Evolutionary conservation across 2,797 vertebrate genomes (phyloP).

Genomic region (Xiphorhynchus erythropygius): DNA sequence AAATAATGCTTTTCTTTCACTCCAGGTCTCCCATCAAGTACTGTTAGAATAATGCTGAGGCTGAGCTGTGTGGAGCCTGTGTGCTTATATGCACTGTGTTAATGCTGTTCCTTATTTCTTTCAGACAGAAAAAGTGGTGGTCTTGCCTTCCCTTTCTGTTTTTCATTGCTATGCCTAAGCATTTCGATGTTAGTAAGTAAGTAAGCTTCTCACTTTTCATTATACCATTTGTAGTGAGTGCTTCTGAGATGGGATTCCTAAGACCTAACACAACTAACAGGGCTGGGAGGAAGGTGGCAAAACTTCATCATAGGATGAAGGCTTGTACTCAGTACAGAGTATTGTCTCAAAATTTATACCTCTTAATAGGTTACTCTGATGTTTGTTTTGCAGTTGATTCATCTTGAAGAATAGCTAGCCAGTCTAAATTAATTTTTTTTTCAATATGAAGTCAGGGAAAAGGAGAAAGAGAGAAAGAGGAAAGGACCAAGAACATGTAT

Average conservation of each 20-base stretch:
- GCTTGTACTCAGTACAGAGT: not conserved
- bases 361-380: not conserved
- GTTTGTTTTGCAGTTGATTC: not conserved
- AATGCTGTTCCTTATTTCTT: not conserved
- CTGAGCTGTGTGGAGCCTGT: not conserved
- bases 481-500: accelerated
- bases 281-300: not conserved
- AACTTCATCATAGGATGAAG: not conserved
- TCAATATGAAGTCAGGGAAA: not conserved
- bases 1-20: not conserved
- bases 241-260: not conserved
- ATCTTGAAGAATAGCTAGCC: not conserved
- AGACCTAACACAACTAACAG: not conserved
- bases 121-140: not conserved
- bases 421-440: not conserved
- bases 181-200: not conserved
- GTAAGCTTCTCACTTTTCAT: not conserved
- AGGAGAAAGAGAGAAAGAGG: not conserved
- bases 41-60: not conserved
- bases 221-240: not conserved
- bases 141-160: not conserved
- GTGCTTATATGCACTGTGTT: not conserved
- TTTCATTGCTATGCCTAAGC: not conserved
- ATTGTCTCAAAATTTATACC: not conserved
- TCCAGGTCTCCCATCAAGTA: not conserved